Conservation (phyloP, 2,113 vertebrate genomes). For the Centrocercus urophasianus region DNA sequence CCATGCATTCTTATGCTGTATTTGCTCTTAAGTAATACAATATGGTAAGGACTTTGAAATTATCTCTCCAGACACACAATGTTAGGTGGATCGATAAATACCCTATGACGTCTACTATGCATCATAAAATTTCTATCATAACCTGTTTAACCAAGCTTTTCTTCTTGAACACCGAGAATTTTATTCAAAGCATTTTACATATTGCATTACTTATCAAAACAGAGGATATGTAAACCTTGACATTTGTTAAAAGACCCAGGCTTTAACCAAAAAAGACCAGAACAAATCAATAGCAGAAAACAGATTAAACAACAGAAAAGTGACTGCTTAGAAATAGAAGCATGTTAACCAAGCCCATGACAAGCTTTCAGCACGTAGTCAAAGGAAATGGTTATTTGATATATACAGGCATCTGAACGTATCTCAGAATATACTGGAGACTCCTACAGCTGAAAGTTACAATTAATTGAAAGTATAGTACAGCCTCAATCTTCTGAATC, state of each 20-base stretch:
- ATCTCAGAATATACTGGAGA: not conserved
- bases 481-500: not conserved
- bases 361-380: constrained; percentile 63
- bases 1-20: constrained; percentile 66
- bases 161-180: constrained; percentile 73
- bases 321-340: constrained; percentile 63
- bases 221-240: constrained; percentile 76
- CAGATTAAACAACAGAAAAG: constrained; percentile 73
- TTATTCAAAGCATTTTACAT: constrained; percentile 79
- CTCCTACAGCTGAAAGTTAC: constrained; percentile 2
- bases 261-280: constrained; percentile 77
- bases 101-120: constrained; percentile 74
- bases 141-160: constrained; percentile 74
- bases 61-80: constrained; percentile 65
- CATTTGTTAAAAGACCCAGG: constrained; percentile 78
- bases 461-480: constrained; percentile 17
- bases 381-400: constrained; percentile 26
- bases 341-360: constrained; percentile 50
- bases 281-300: constrained; percentile 82
- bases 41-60: constrained; percentile 78
- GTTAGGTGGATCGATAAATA: constrained; percentile 70
- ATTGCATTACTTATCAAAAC: constrained; percentile 84
- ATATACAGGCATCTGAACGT: constrained; percentile 40
- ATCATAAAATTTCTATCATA: constrained; percentile 76
- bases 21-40: constrained; percentile 79